phyloP scores from a whole-genome alignment of 2,113 vertebrate genomes.

The Ophthalmolycus amberensis region DNA sequence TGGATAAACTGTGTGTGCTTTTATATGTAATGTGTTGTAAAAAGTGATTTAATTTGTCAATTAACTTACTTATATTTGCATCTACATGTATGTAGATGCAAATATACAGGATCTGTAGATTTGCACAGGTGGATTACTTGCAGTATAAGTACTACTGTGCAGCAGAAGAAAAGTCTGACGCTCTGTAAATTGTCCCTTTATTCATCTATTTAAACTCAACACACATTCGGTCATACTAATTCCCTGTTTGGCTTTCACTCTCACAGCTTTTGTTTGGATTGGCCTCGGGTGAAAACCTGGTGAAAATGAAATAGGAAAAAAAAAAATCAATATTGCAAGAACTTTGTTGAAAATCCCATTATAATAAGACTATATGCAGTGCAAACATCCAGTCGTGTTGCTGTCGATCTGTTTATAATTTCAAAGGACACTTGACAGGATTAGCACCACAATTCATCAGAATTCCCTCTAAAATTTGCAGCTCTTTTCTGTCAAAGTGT shows the following conservation, averaged over 20 bases:
- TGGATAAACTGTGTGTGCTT: background rate
- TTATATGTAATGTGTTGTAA: background rate
- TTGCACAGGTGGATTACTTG: background rate
- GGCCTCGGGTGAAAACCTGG: background rate
- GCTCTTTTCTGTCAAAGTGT: background rate
- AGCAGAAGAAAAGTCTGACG: background rate
- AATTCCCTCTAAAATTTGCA: background rate
- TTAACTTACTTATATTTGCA: background rate
- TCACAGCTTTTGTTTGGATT: background rate
- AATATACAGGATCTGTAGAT: background rate
- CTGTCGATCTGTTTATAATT: background rate
- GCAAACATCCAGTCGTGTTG: background rate
- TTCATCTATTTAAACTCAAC: background rate
- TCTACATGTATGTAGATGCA: background rate
- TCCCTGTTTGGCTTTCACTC: background rate
- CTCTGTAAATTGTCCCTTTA: background rate
- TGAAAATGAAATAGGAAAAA: background rate
- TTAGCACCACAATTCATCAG: background rate
- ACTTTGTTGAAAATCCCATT: background rate
- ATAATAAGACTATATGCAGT: background rate
- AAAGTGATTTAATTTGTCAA: background rate
- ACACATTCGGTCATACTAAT: background rate
- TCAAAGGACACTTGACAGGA: background rate
- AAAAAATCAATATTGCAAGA: constrained; percentile 14
- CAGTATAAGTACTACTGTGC: background rate